Evolutionary conservation across 2,113 vertebrate species (phyloP).

Genomic region (Oryzias javanicus): DNA sequence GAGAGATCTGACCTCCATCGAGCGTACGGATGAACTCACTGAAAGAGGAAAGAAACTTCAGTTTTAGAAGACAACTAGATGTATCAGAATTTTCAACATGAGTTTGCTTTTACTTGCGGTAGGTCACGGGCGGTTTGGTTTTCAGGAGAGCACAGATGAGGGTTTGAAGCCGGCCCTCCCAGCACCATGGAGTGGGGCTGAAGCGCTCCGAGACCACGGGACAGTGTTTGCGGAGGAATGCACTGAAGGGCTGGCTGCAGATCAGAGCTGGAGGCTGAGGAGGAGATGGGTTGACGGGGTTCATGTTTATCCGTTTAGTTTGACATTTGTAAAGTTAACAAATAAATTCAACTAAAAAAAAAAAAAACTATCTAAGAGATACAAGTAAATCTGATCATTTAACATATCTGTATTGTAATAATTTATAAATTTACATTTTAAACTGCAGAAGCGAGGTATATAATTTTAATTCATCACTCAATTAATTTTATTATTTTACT

Average conservation of each 20-base stretch:
- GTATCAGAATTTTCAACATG: not conserved
- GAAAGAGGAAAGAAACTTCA: not conserved
- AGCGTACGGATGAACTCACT: constrained; percentile 78
- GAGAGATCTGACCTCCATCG: constrained; percentile 84
- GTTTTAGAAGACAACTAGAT: no score
- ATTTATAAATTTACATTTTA: no score
- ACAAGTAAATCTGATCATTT: no score
- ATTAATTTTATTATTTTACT: no score
- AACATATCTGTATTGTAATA: no score
- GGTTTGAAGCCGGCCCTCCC: constrained; percentile 77
- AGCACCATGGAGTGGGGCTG: constrained; percentile 80
- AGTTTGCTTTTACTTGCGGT: constrained; percentile 75
- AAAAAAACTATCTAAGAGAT: no score
- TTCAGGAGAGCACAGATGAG: constrained; percentile 71
- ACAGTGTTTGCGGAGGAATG: constrained; percentile 70
- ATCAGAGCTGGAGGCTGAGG: constrained; percentile 69
- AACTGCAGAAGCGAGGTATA: no score
- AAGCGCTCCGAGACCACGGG: constrained; percentile 72
- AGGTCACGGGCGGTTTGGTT: constrained; percentile 66
- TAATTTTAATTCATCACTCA: no score
- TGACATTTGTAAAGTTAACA: no score
- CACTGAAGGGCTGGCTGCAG: constrained; percentile 61
- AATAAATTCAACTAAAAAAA: no score
- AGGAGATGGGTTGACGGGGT: not conserved
- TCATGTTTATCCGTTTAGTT: no score